Conservation (phyloP, 2,797 vertebrate species). For the Hippocampus kuda region DNA sequence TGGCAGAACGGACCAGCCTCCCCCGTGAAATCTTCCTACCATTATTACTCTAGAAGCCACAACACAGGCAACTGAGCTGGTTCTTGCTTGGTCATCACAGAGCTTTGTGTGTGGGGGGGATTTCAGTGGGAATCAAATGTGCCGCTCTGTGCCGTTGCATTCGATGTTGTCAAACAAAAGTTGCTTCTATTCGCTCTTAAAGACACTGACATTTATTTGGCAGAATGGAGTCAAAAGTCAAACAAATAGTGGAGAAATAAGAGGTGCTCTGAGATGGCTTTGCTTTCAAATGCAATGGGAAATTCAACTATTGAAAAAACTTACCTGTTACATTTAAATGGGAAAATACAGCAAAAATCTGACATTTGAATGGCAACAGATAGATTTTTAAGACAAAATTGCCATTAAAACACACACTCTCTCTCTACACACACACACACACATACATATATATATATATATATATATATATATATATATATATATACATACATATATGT, state of each 20-base stretch:
- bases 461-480: no score
- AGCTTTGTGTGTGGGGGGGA: conserved; percentile 12
- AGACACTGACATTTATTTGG: not conserved
- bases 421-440: no score
- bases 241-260: not conserved
- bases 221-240: not conserved
- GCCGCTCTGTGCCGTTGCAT: not conserved
- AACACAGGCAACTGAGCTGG: conserved; percentile 12
- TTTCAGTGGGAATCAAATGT: conserved; percentile 19
- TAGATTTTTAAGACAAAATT: no score
- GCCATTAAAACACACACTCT: no score
- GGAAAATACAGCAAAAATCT: not conserved
- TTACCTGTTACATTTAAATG: not conserved
- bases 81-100: conserved; percentile 17
- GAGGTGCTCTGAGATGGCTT: no score
- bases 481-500: no score
- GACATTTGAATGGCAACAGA: not conserved
- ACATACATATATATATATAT: no score
- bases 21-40: conserved; percentile 4
- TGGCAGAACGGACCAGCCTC: conserved; percentile 16
- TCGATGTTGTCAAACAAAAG: not conserved
- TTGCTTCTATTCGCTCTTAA: no score
- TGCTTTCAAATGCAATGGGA: not conserved
- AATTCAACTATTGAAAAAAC: not conserved
- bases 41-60: conserved; percentile 23